Evolutionary conservation across 2,888 invertebrate genomes (phyloP), one percentile per base, ranked within the genome.

Genomic region (Ptilodon capucinus): DNA sequence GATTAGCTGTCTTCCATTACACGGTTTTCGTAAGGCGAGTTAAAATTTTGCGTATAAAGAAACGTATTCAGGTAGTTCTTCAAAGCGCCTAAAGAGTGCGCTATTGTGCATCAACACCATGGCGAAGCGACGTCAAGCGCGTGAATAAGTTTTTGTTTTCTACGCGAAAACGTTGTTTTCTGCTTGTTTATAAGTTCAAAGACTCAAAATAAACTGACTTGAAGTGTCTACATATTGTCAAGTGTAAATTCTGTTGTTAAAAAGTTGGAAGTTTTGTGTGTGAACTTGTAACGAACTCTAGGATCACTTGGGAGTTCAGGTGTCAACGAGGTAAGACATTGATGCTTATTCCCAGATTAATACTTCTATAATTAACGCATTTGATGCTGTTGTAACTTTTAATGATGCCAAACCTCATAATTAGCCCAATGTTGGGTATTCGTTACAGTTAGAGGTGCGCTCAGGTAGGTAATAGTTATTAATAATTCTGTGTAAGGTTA

Each of bases 301-400:
- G 79, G 83, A 89, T 86, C 84, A 81, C 81, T 87, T 81, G 75
- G 81, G 82, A 83, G 81, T 88, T 89, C 86, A 89, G 91, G 90
- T 91, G 91, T 91, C 90, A 91, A 90, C 85, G 91, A 91, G 91
- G 91, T 91, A 91, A 90, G 91, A 81, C 85, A 79, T 67, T 73
- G 74, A 86, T 84, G 85, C 85, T 78, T 83, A 79, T 76, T 80
- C 71, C 76, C 70, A 74, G 75, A 84, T 77, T 81, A 82, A 64
- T 71, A 74, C 74, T 81, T 81, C 76, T 81, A 79, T 75, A 82
- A 79, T 82, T 79, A 84, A 73, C 75, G 69, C 70, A 75, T 67
- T 71, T 44, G 43, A 64, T 71, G 54, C 56, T 69, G 69, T 68
- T 57, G 57, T 57, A 59, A 57, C 54, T 70, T 74, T 71, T 60